A percentile compares a stretch with the other conserved stretches of the same genome.
phyloP scores from a whole-genome alignment of 2,113 vertebrate species.

The Hyperopisus bebe region DNA sequence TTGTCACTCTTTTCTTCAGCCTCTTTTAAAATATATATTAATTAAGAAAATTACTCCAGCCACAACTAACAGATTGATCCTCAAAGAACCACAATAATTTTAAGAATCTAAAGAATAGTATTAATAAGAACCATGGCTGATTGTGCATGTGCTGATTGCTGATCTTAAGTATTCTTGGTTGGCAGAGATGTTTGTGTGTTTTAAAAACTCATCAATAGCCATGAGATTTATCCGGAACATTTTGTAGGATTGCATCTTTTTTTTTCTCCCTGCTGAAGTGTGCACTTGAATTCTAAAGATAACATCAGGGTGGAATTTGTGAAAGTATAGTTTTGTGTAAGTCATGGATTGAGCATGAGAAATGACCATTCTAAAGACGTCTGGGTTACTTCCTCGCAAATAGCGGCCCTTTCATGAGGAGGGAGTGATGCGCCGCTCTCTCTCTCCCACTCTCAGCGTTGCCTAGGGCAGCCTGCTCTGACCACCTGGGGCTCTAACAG shows the following conservation, averaged over 20 bases:
- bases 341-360: neutral
- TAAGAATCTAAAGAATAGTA: neutral
- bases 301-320: neutral
- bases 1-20: neutral
- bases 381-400: neutral
- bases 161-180: neutral
- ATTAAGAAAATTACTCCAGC: conserved; percentile 11
- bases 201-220: neutral
- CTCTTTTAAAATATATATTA: neutral
- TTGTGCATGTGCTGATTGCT: neutral
- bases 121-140: neutral
- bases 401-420: neutral
- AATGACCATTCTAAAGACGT: neutral
- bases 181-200: neutral
- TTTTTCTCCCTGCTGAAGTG: neutral
- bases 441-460: neutral
- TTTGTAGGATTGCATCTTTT: neutral
- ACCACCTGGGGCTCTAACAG: conserved; percentile 33
- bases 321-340: neutral
- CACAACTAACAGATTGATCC: neutral
- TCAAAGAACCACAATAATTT: neutral
- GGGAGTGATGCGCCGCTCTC: neutral
- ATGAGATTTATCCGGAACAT: neutral
- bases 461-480: neutral
- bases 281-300: neutral